A percentile compares a stretch with the other conserved stretches of the same genome.
Evolutionary conservation across 2,113 vertebrate species (phyloP).

Genomic region (Merops nubicus): DNA sequence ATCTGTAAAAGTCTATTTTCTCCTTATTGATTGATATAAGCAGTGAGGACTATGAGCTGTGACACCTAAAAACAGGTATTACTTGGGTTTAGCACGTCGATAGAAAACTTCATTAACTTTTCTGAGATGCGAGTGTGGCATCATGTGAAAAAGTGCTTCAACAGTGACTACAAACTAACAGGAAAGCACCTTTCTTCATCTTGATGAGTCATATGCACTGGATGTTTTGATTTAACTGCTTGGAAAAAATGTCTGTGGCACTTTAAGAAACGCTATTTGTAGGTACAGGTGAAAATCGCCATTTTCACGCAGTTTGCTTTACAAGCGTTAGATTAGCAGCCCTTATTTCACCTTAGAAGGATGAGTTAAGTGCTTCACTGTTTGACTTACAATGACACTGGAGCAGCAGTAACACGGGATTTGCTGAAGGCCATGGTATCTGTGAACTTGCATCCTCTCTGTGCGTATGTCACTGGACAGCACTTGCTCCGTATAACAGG

Average conservation of each 20-base stretch:
- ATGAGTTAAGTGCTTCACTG: background rate
- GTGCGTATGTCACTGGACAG: fast-evolving
- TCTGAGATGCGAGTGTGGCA: background rate
- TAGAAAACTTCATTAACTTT: background rate
- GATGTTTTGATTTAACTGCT: background rate
- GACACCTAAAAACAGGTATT: background rate
- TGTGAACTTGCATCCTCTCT: background rate
- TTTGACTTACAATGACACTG: background rate
- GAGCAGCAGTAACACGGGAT: background rate
- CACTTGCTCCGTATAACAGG: fast-evolving
- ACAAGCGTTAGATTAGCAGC: background rate
- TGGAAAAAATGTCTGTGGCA: background rate
- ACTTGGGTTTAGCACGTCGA: background rate
- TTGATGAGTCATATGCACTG: fast-evolving
- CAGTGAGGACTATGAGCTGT: background rate
- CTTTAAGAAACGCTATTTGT: background rate
- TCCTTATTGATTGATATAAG: background rate
- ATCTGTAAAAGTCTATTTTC: background rate
- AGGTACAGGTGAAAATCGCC: background rate
- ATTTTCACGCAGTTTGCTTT: background rate
- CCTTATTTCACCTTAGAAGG: background rate
- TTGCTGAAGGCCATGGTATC: background rate
- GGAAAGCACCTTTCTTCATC: background rate
- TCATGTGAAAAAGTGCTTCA: background rate
- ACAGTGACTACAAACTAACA: background rate